Conservation (phyloP, 2,797 vertebrate species). For the Pelochelys cantorii region DNA sequence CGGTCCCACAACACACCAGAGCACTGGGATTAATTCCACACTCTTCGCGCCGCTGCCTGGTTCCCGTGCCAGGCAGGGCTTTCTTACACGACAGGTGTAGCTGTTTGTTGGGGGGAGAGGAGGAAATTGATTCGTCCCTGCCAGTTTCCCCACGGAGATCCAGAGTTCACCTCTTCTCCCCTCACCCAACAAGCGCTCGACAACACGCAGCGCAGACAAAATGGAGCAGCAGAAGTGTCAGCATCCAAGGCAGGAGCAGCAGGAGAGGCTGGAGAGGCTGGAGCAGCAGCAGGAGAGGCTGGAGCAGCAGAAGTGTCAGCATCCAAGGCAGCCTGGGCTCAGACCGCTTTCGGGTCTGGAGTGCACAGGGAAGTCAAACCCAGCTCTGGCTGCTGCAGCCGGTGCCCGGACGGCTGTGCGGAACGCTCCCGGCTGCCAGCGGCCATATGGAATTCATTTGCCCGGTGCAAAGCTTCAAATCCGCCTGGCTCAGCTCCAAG, state of each 20-base stretch:
- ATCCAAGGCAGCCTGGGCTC: background rate
- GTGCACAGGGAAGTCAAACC: no score
- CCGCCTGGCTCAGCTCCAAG: background rate
- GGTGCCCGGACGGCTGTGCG: no score
- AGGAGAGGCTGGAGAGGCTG: no score
- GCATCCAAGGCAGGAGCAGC: background rate
- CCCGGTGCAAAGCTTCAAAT: background rate
- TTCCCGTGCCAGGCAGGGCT: background rate
- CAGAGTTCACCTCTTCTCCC: no score
- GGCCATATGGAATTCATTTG: background rate
- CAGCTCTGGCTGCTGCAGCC: background rate
- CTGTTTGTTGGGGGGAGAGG: background rate
- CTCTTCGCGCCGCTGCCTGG: background rate
- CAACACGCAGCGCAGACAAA: fast-evolving
- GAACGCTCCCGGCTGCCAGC: background rate
- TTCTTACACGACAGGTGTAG: background rate
- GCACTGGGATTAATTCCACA: background rate
- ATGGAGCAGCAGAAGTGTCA: background rate
- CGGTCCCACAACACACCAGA: background rate
- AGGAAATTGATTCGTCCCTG: no score
- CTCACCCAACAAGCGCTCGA: background rate
- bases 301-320: background rate
- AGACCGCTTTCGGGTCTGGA: background rate
- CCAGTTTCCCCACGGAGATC: background rate
- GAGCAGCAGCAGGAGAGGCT: background rate